Evolutionary conservation across 2,888 invertebrate species (phyloP).

Genomic region (Limnephilus marmoratus): DNA sequence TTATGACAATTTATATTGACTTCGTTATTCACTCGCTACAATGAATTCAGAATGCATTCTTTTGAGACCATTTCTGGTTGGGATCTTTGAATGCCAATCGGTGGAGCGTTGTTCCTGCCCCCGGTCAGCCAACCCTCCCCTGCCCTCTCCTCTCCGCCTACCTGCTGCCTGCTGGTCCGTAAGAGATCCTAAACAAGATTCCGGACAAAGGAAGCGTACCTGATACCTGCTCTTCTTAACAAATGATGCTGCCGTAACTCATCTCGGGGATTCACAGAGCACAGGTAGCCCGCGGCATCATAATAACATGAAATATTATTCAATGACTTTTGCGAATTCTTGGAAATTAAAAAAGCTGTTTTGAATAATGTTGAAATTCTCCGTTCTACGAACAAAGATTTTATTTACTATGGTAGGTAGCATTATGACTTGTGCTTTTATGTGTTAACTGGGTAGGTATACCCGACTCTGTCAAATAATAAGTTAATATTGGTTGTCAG

Average conservation of each 20-base stretch:
- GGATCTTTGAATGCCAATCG: constrained; percentile 44
- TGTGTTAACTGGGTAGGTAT: neutral
- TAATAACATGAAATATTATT: neutral
- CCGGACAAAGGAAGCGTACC: constrained; percentile 64
- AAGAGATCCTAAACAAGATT: constrained; percentile 60
- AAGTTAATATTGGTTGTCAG: neutral
- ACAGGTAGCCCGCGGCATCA: neutral
- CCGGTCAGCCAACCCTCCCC: neutral
- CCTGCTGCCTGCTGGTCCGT: constrained; percentile 23
- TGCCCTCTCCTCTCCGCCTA: constrained; percentile 9
- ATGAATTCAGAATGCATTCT: constrained; percentile 17
- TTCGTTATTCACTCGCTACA: constrained; percentile 43
- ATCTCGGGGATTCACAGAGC: constrained; percentile 5
- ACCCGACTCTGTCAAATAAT: neutral
- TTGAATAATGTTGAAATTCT: neutral
- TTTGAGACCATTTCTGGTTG: constrained; percentile 14
- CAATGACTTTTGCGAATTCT: neutral
- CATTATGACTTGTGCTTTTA: neutral
- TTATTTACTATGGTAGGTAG: neutral
- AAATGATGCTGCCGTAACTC: constrained; percentile 42
- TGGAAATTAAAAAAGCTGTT: neutral
- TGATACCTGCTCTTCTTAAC: constrained; percentile 56
- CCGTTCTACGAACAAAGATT: neutral
- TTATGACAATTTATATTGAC: constrained; percentile 52
- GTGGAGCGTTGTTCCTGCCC: constrained; percentile 55